A percentile compares a stretch with the other conserved stretches of the same genome.
These are phyloP conservation scores for Subacronicta megacephala DNA, from an alignment of 2,888 invertebrate species.

Conservation along the genomic window DNA sequence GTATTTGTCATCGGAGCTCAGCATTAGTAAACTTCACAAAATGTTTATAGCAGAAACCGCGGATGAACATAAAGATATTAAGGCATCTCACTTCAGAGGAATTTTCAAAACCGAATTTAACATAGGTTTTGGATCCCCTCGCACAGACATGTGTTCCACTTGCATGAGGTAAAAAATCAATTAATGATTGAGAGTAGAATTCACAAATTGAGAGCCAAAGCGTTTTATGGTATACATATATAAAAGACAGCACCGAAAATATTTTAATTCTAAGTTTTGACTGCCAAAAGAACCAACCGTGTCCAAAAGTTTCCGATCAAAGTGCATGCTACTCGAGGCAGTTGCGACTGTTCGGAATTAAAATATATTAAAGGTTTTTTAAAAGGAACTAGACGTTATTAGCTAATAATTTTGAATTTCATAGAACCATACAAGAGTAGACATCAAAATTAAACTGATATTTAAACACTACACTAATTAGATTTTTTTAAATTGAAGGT, in stretches of 20 bases:
- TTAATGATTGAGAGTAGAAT: slow-evolving; percentile 48
- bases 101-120: slow-evolving; percentile 43
- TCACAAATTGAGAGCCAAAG: slow-evolving; percentile 48
- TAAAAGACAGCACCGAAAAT: slow-evolving; percentile 38
- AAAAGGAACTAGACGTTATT: no score
- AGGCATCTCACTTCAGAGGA: slow-evolving; percentile 37
- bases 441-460: no score
- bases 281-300: slow-evolving; percentile 46
- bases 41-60: slow-evolving; percentile 23
- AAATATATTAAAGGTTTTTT: no score
- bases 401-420: no score
- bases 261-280: slow-evolving; percentile 46
- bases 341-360: no score
- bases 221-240: slow-evolving; percentile 48
- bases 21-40: slow-evolving; percentile 34
- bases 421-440: no score
- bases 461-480: no score
- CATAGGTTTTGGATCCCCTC: slow-evolving; percentile 47
- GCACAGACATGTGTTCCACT: slow-evolving; percentile 45
- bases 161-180: slow-evolving; percentile 38
- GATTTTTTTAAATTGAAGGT: no score
- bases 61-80: slow-evolving; percentile 17
- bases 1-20: slow-evolving; percentile 28
- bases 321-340: slow-evolving; percentile 45
- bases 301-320: slow-evolving; percentile 47